Percentiles rank a stretch among this genome's conserved stretches.
phyloP scores from a whole-genome alignment of 2,113 vertebrate genomes.

The Rhabdornis inornatus region DNA sequence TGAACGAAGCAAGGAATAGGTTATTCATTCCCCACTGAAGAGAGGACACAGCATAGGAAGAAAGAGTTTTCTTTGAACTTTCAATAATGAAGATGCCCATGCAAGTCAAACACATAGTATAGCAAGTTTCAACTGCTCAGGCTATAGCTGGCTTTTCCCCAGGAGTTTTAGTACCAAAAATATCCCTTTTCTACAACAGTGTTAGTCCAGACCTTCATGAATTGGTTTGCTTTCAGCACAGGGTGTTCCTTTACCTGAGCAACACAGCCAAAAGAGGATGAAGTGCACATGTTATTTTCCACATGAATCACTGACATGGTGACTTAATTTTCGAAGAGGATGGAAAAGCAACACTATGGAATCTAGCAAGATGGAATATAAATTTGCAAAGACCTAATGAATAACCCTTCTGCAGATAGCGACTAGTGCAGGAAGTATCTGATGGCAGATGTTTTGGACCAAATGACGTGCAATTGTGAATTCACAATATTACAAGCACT shows the following conservation, averaged over 20 bases:
- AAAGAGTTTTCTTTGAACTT: not conserved
- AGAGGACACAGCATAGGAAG: not conserved
- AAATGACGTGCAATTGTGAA: not conserved
- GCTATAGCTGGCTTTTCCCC: not conserved
- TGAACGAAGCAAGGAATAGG: not conserved
- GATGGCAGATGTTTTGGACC: not conserved
- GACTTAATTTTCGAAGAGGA: conserved; percentile 23
- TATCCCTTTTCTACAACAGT: not conserved
- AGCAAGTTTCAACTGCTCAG: not conserved
- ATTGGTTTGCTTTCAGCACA: not conserved
- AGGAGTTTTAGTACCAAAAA: not conserved
- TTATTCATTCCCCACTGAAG: not conserved
- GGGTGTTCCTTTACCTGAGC: not conserved
- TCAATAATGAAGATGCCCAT: not conserved
- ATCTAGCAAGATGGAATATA: not conserved
- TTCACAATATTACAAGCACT: not conserved
- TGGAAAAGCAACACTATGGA: not conserved
- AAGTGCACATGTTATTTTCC: not conserved
- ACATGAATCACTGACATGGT: not conserved
- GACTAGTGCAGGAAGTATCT: not conserved
- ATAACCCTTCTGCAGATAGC: not conserved
- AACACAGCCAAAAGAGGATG: not conserved
- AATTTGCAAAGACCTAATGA: not conserved
- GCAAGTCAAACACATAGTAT: not conserved
- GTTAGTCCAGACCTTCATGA: not conserved